A percentile compares a stretch with the other conserved stretches of the same genome.
Evolutionary conservation across 2,888 invertebrate genomes (phyloP).

Genomic region (Steromphala cineraria): DNA sequence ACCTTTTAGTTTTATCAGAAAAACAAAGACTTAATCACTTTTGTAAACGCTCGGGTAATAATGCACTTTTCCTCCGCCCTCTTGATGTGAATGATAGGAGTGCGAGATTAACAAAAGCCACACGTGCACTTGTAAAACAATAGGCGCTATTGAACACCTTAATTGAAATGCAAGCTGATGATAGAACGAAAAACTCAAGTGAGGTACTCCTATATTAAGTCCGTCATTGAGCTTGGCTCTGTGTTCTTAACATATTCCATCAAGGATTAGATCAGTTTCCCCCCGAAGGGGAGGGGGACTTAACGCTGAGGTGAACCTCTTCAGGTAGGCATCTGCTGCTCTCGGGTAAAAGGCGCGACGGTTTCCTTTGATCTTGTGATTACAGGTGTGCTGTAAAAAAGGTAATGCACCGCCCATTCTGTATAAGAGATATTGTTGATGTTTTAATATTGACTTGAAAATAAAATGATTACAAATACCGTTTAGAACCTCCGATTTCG

Average conservation of each 20-base stretch:
- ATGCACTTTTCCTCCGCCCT: background rate
- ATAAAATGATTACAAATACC: no score
- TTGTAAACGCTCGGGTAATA: background rate
- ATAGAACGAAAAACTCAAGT: background rate
- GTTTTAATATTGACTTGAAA: no score
- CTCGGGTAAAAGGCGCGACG: background rate
- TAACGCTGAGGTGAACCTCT: background rate
- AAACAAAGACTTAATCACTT: background rate
- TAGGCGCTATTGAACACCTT: background rate
- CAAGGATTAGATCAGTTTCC: background rate
- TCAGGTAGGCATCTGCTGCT: background rate
- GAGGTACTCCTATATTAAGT: background rate
- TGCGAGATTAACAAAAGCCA: background rate
- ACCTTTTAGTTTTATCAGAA: background rate
- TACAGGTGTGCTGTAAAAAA: background rate
- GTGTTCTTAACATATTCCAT: background rate
- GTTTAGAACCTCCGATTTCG: no score
- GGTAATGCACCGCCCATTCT: no score
- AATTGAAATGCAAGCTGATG: slow-evolving; percentile 5
- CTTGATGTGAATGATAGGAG: background rate
- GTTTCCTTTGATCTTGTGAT: background rate
- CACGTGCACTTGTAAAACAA: background rate
- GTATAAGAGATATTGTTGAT: no score
- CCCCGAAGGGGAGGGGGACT: background rate
- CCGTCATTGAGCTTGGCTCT: background rate